Evolutionary conservation across 2,888 invertebrate genomes (phyloP).

Genomic region (Machimus rusticus): DNA sequence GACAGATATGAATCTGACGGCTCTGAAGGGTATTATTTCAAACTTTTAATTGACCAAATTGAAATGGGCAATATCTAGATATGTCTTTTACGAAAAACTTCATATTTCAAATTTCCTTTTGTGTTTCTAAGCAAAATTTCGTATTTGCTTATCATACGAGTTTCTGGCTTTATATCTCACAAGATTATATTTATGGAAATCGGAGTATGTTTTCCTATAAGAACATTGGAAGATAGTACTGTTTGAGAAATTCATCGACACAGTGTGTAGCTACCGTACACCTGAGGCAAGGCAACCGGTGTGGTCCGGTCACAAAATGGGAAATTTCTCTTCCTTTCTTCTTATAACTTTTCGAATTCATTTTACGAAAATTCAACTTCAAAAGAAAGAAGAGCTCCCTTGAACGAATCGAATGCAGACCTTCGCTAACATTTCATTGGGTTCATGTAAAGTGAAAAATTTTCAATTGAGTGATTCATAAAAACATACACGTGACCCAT

Average conservation of each 20-base stretch:
- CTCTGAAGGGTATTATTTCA: background rate
- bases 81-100: background rate
- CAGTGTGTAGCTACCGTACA: background rate
- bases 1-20: background rate
- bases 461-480: background rate
- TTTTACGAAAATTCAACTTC: background rate
- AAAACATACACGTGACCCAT: background rate
- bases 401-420: background rate
- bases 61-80: background rate
- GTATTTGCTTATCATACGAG: background rate
- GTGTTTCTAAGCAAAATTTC: background rate
- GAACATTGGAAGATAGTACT: background rate
- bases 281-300: background rate
- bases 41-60: background rate
- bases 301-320: background rate
- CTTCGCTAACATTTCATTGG: background rate
- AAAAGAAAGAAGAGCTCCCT: background rate
- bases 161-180: background rate
- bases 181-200: background rate
- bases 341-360: background rate
- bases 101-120: background rate
- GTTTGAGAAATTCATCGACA: background rate
- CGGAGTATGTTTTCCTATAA: background rate
- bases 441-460: background rate
- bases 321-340: background rate